A percentile compares a stretch with the other conserved stretches of the same genome.
phyloP scores from a whole-genome alignment of 2,113 vertebrate genomes.

The Cyphomyrus discorhynchus region DNA sequence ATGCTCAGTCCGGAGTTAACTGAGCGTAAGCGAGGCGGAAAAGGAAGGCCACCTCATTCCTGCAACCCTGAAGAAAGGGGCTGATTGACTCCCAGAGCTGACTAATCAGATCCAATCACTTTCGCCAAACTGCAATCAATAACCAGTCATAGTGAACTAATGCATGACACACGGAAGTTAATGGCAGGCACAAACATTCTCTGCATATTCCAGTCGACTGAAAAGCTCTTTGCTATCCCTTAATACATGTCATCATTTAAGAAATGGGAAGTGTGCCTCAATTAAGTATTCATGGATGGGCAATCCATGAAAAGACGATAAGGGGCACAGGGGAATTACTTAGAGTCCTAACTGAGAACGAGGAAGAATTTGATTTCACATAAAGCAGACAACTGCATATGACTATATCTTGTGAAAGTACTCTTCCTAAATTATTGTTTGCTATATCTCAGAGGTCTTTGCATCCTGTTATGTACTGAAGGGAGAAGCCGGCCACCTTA shows the following conservation, averaged over 20 bases:
- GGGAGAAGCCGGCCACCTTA: neutral
- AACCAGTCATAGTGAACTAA: neutral
- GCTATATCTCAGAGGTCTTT: neutral
- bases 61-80: neutral
- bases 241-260: neutral
- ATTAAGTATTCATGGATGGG: constrained; percentile 14
- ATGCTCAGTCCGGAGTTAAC: neutral
- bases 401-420: neutral
- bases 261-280: neutral
- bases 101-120: neutral
- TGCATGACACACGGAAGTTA: neutral
- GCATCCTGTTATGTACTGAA: neutral
- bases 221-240: neutral
- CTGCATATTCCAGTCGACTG: neutral
- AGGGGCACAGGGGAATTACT: neutral
- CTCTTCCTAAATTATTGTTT: neutral
- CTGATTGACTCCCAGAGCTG: neutral
- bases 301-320: constrained; percentile 3
- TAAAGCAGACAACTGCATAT: neutral
- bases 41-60: neutral
- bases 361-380: neutral
- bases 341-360: neutral
- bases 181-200: neutral
- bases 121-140: neutral
- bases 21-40: neutral